phyloP scores from a whole-genome alignment of 2,797 vertebrate species.

The Hippopotamyrus pictus region DNA sequence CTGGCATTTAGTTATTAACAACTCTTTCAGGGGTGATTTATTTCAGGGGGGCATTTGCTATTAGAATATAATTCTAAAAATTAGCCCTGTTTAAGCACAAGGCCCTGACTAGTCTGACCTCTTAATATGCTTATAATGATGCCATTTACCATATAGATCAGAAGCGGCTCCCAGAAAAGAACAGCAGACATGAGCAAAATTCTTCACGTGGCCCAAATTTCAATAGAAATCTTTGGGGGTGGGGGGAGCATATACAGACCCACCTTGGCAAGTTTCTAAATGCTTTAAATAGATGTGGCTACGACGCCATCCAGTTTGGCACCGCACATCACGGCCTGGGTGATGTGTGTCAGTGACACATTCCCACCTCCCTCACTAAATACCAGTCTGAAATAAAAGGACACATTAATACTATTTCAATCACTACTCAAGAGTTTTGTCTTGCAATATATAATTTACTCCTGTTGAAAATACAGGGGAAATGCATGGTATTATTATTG shows the following conservation, averaged over 20 bases:
- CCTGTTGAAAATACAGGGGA: background rate
- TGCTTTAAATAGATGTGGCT: background rate
- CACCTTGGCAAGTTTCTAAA: background rate
- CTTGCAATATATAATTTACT: background rate
- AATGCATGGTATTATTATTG: background rate
- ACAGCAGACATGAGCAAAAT: background rate
- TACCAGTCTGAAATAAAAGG: background rate
- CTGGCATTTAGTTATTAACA: constrained; percentile 98
- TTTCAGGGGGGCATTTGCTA: constrained; percentile 87
- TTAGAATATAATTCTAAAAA: constrained; percentile 92
- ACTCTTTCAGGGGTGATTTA: constrained; percentile 96
- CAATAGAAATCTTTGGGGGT: background rate
- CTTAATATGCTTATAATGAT: constrained; percentile 99
- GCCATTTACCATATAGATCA: constrained; percentile 91
- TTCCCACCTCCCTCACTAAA: background rate
- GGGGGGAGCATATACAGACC: background rate
- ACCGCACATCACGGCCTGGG: background rate
- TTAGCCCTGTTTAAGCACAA: constrained; percentile 95
- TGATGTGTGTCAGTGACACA: background rate
- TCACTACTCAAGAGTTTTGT: background rate
- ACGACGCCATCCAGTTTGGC: background rate
- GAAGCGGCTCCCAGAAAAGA: constrained; percentile 53
- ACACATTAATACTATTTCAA: background rate
- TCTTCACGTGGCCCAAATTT: constrained; percentile 30
- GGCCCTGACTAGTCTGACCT: constrained; percentile 86